Conservation (phyloP, 2,113 vertebrate genomes). For the Narcine bancroftii region DNA sequence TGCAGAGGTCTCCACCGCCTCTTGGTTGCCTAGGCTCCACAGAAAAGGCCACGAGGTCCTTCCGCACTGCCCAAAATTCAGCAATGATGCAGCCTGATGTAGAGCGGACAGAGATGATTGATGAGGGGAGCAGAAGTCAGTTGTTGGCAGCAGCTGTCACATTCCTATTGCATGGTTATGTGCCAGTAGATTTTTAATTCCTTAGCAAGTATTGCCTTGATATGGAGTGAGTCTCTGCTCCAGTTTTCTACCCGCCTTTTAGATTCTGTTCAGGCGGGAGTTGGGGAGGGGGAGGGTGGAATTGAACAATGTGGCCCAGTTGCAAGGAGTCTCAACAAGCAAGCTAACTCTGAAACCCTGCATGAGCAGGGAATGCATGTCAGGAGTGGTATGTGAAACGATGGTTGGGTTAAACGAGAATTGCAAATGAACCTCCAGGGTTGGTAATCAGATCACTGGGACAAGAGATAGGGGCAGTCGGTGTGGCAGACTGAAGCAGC, state of each 20-base stretch:
- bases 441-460: background rate
- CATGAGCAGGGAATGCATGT: background rate
- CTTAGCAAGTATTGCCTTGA: background rate
- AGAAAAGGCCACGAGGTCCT: background rate
- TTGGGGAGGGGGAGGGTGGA: background rate
- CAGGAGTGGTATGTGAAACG: background rate
- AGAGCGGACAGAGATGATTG: background rate
- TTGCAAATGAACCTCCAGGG: background rate
- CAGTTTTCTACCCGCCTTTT: too few species aligned
- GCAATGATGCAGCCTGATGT: background rate
- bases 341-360: background rate
- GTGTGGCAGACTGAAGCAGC: too few species aligned
- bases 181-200: conserved; percentile 3
- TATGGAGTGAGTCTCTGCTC: background rate
- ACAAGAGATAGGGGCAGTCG: too few species aligned
- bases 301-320: background rate
- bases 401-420: background rate
- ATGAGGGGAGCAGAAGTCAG: background rate
- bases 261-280: background rate
- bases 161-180: background rate
- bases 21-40: background rate
- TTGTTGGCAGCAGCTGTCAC: conserved; percentile 16
- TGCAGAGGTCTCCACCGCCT: background rate
- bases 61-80: background rate
- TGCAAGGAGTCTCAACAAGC: background rate